A percentile compares a stretch with the other conserved stretches of the same genome.
These are phyloP conservation scores for Drosophila serrata DNA, from an alignment of 1,140 invertebrate species.

Conservation along the genomic window DNA sequence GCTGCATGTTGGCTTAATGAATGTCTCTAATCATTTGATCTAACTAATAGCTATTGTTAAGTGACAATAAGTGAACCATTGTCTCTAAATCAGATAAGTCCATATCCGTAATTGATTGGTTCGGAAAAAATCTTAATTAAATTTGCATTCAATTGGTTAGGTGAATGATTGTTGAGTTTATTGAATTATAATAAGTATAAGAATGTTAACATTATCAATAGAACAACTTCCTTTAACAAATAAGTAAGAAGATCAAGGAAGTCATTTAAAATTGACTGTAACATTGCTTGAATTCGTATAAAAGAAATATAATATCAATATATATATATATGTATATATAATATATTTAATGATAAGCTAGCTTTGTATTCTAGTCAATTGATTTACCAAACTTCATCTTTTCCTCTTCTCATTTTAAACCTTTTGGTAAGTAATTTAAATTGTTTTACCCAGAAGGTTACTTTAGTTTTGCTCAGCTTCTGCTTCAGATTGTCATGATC, in stretches of 20 bases:
- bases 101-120: conserved; percentile 20
- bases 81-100: background rate
- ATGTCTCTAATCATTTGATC: conserved; percentile 1
- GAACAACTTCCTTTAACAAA: background rate
- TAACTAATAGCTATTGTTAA: conserved; percentile 23
- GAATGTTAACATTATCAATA: conserved; percentile 1
- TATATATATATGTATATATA: no score
- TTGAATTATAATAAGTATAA: background rate
- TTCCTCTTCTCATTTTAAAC: background rate
- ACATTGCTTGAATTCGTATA: no score
- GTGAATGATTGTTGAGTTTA: background rate
- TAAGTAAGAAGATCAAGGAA: background rate
- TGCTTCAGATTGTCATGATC: background rate
- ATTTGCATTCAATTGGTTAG: conserved; percentile 40
- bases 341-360: no score
- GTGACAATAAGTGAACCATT: conserved; percentile 15
- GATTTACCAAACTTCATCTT: no score
- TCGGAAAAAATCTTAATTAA: background rate
- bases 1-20: background rate
- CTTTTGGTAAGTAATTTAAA: background rate
- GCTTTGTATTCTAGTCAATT: background rate
- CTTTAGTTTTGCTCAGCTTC: background rate
- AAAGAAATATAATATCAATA: no score
- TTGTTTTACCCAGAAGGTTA: background rate
- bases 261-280: background rate